These are phyloP conservation scores for Gallinago solitaria DNA, from an alignment of 2,797 vertebrate species.

Conservation along the genomic window DNA sequence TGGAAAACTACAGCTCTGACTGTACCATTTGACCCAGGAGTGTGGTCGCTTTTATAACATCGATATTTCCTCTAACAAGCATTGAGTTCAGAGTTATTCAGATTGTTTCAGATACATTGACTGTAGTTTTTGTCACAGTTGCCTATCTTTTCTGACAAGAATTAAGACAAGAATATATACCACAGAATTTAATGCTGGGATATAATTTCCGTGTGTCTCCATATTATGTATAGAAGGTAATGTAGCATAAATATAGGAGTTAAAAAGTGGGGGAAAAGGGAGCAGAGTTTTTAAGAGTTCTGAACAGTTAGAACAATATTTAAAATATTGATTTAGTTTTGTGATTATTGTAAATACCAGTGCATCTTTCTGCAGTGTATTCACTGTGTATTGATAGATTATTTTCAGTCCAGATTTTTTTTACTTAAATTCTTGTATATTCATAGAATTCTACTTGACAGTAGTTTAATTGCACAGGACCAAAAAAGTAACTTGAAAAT, in stretches of 20 bases:
- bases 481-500: not conserved
- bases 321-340: not conserved
- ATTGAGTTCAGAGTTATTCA: not conserved
- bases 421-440: not conserved
- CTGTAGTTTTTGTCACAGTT: not conserved
- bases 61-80: not conserved
- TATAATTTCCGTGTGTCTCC: not conserved
- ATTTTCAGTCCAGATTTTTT: not conserved
- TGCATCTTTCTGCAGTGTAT: not conserved
- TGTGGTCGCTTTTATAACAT: not conserved
- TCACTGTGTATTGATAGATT: not conserved
- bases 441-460: not conserved
- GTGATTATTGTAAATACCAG: not conserved
- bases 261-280: not conserved
- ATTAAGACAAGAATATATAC: not conserved
- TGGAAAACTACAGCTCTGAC: not conserved
- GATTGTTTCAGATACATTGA: not conserved
- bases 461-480: not conserved
- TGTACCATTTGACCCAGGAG: not conserved
- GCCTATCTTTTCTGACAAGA: not conserved
- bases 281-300: not conserved
- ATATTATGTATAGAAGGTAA: not conserved
- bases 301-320: not conserved
- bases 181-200: not conserved
- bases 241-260: not conserved